Evolutionary conservation across 2,113 vertebrate genomes (phyloP).

Genomic region (Peucedramus taeniatus): DNA sequence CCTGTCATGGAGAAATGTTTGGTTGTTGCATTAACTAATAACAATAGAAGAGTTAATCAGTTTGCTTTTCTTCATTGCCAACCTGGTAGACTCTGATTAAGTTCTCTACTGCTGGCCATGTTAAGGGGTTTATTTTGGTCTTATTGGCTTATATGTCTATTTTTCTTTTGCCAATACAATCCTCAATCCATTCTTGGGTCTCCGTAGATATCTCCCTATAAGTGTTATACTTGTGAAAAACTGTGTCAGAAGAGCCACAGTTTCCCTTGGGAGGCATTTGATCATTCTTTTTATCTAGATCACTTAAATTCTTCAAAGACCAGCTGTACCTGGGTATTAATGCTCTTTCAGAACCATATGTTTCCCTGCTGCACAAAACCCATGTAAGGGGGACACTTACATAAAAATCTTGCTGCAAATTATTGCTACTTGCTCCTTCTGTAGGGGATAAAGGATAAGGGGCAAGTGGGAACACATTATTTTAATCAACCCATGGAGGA

Average conservation of each 20-base stretch:
- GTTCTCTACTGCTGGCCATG: neutral
- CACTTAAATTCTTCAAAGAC: conserved; percentile 31
- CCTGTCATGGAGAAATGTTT: conserved; percentile 45
- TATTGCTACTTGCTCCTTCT: conserved; percentile 7
- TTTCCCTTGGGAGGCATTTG: neutral
- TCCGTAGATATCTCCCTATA: neutral
- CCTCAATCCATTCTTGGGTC: neutral
- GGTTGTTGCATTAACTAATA: conserved; percentile 60
- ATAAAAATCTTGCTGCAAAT: conserved; percentile 53
- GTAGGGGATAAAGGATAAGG: conserved; percentile 25
- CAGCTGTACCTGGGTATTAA: conserved; percentile 32
- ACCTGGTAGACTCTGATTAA: conserved; percentile 38
- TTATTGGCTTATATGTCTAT: conserved; percentile 9
- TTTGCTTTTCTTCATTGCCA: neutral
- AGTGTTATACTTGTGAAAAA: neutral
- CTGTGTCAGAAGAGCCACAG: neutral
- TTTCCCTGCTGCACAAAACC: conserved; percentile 35
- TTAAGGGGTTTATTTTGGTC: conserved; percentile 4
- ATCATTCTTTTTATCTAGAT: conserved; percentile 19
- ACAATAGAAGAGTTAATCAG: conserved; percentile 43
- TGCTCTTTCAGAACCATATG: conserved; percentile 48
- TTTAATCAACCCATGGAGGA: conserved; percentile 9
- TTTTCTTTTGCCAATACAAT: neutral
- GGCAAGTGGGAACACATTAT: neutral
- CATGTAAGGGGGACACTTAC: conserved; percentile 42